Conservation (phyloP, 1,140 invertebrate species). For the Rhynchophorus ferrugineus region DNA sequence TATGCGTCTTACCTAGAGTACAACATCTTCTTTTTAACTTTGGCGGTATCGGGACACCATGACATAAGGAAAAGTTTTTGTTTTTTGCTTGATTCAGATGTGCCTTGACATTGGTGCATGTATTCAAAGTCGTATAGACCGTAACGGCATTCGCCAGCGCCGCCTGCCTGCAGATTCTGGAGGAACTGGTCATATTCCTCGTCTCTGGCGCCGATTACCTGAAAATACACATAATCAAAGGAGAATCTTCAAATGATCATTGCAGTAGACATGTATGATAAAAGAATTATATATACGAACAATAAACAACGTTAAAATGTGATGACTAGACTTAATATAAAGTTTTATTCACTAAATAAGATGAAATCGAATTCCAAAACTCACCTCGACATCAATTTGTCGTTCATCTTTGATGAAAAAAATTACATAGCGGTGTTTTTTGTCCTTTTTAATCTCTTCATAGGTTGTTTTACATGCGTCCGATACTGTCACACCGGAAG, state of each 20-base stretch:
- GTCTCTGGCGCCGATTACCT: slow-evolving; percentile 72
- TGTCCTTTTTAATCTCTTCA: slow-evolving; percentile 95
- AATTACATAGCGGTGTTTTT: slow-evolving; percentile 93
- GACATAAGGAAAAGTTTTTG: slow-evolving; percentile 94
- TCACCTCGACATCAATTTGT: slow-evolving; percentile 79
- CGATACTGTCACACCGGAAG: slow-evolving; percentile 91
- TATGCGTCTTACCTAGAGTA: slow-evolving; percentile 63
- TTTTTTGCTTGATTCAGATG: slow-evolving; percentile 89
- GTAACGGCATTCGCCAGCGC: slow-evolving; percentile 86
- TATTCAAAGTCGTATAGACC: slow-evolving; percentile 93
- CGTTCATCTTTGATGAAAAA: slow-evolving; percentile 93
- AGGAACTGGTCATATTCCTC: slow-evolving; percentile 85
- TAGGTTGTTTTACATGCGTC: slow-evolving; percentile 91
- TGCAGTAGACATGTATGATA: no score
- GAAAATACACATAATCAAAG: neutral
- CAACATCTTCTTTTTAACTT: slow-evolving; percentile 99
- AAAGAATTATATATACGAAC: no score
- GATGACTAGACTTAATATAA: neutral
- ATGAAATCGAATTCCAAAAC: neutral
- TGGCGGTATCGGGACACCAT: slow-evolving; percentile 94
- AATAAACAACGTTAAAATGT: no score
- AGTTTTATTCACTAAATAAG: neutral
- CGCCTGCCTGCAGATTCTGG: slow-evolving; percentile 81
- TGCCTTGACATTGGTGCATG: slow-evolving; percentile 90
- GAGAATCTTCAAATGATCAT: neutral